Percentiles rank a stretch among this genome's conserved stretches.
Evolutionary conservation across 2,113 vertebrate species (phyloP).

Genomic region (Pitta sordida): DNA sequence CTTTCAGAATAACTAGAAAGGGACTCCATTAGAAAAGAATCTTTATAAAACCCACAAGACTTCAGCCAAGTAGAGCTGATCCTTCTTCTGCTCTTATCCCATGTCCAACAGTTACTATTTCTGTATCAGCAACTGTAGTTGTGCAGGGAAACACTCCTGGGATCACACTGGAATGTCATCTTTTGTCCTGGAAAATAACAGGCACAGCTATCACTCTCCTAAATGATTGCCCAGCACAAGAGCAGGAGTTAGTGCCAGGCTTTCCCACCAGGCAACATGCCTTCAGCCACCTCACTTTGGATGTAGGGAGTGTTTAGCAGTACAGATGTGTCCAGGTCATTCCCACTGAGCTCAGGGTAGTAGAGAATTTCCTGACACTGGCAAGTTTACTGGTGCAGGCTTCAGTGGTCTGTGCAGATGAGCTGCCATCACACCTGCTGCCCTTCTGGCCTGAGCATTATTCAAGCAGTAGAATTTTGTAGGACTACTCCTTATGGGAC

Average conservation of each 20-base stretch:
- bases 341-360: not conserved
- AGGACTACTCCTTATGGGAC: not conserved
- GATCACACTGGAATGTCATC: not conserved
- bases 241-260: not conserved
- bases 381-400: not conserved
- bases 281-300: fast-evolving
- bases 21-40: not conserved
- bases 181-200: not conserved
- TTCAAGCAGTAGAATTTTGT: not conserved
- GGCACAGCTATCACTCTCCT: not conserved
- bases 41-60: not conserved
- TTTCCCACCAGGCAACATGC: not conserved
- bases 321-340: not conserved
- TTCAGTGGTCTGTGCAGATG: not conserved
- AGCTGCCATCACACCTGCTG: not conserved
- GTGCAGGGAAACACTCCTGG: not conserved
- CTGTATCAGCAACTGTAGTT: not conserved
- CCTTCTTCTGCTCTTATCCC: not conserved
- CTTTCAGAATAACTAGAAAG: not conserved
- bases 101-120: not conserved
- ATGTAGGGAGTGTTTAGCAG: not conserved
- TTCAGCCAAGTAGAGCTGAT: not conserved
- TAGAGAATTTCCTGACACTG: not conserved
- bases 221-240: not conserved
- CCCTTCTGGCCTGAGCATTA: not conserved